Percentiles rank a stretch among this genome's conserved stretches.
Evolutionary conservation across 37 sponge, comb jelly and placozoan species (phyloP).

Genomic region (Halichondria panicea): DNA sequence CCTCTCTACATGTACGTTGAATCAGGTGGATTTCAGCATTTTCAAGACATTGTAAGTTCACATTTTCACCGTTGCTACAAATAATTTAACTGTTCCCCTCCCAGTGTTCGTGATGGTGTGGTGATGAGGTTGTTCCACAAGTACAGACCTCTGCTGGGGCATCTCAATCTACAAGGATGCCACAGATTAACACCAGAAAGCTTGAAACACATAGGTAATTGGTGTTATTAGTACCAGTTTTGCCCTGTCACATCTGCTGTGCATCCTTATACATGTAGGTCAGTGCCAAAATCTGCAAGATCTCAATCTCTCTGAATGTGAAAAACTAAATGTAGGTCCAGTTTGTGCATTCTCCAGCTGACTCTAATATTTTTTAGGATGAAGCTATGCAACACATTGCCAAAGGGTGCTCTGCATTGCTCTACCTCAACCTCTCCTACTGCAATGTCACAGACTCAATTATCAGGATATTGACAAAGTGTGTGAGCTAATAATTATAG

Average conservation of each 20-base stretch:
- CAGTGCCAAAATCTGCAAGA: conserved; percentile 95
- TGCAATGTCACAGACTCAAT: conserved; percentile 81
- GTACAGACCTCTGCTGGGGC: conserved; percentile 84
- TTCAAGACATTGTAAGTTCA: too few species aligned
- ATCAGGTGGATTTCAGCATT: too few species aligned
- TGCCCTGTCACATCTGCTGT: background rate
- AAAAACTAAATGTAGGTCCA: conserved; percentile 38
- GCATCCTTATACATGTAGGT: conserved; percentile 21
- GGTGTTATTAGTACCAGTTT: background rate
- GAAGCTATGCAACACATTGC: conserved; percentile 67
- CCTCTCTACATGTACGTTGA: too few species aligned
- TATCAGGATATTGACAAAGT: conserved; percentile 79
- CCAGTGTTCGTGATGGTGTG: conserved; percentile 57
- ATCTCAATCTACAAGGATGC: conserved; percentile 84
- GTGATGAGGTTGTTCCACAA: conserved; percentile 62
- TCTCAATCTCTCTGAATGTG: conserved; percentile 87
- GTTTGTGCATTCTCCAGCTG: background rate
- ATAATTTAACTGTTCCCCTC: background rate
- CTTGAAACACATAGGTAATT: conserved; percentile 70
- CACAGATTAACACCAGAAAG: conserved; percentile 52
- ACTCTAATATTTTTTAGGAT: conserved; percentile 32
- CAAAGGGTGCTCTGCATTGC: conserved; percentile 80
- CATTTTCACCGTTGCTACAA: background rate
- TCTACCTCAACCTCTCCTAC: conserved; percentile 91
- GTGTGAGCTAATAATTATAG: background rate